Evolutionary conservation across 64 coral and sea anemone species (phyloP), one percentile per base, ranked within the genome.

Genomic region (Montipora sp.): DNA sequence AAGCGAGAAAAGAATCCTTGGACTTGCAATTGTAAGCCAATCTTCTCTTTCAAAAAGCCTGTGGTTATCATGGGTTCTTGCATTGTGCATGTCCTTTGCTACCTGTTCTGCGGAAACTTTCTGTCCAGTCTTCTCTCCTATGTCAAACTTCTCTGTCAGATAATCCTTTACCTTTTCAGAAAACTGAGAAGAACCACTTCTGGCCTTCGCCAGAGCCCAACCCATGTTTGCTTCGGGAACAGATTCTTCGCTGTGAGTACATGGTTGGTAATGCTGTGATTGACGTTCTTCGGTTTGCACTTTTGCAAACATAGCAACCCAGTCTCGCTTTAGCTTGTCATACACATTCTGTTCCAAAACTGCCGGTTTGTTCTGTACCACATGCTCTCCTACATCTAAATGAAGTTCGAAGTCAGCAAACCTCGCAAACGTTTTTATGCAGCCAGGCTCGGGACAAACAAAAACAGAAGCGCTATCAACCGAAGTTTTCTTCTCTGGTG

Each of bases 361-460:
- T 83, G 19, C 63, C 51, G 66, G 67, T 70, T 84, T 65, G 45
- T 43, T 65, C 9, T 66, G 60, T 63, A 48, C 48, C 24, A 81
- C 51, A 24, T 92, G 90, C 23, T 80, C 36, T 22, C 90, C 94
- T 89, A 92, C 49, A 87, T 93, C 83, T 49, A 96, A 80, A 90
- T 96, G 95, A 51, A 73, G 89, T 87, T 96, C 87, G 13, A 96
- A 87, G 48, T 96, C 90, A 63, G 75, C 75, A 80, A 96, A 96
- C 57, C 59, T 85, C 15, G 43, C 57, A 65, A 96, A 96, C 21
- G 70, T 71, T 86, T 92, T 77, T 59, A 48, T 81, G 84, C 95
- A 96, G 18, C 73, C 65, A 46, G 85, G 87, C 78, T 84, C 87
- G 14, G 95, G 77, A 89, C 95, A 96, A 43, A 87, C 51, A 87